Conservation (phyloP, 2,797 vertebrate genomes). For the Phrynocephalus vlangalii region DNA sequence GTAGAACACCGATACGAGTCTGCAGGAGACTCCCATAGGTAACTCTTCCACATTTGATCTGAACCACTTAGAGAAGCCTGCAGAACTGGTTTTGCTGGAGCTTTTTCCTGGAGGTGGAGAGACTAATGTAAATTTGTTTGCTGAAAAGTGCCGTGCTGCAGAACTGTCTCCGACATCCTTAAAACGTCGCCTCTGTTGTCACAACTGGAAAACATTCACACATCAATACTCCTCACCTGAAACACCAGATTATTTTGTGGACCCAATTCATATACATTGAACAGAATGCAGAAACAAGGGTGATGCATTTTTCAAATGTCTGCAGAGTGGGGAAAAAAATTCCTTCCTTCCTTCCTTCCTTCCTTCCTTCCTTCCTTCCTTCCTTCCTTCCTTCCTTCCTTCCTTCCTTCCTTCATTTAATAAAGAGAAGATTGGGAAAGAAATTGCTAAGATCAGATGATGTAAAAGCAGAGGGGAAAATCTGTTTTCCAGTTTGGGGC, state of each 20-base stretch:
- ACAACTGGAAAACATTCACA: background rate
- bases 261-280: too few relatives aligned
- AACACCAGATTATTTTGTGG: too few relatives aligned
- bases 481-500: background rate
- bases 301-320: background rate
- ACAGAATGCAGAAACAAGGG: background rate
- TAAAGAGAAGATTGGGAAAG: constrained; percentile 1
- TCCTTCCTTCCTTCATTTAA: background rate
- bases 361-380: too few relatives aligned
- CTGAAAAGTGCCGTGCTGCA: background rate
- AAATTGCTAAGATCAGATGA: constrained; percentile 18
- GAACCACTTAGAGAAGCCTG: background rate
- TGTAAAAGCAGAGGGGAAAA: background rate
- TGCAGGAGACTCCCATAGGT: background rate
- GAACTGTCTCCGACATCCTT: background rate
- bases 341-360: background rate
- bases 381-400: too few relatives aligned
- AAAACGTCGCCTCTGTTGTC: background rate
- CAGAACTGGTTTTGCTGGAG: background rate
- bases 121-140: background rate
- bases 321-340: too few relatives aligned
- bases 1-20: background rate
- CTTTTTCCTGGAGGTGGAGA: background rate
- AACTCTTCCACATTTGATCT: background rate
- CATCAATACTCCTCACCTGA: background rate